phyloP scores from a whole-genome alignment of 1,140 invertebrate species.

The Pseudomyrmex pallidus region DNA sequence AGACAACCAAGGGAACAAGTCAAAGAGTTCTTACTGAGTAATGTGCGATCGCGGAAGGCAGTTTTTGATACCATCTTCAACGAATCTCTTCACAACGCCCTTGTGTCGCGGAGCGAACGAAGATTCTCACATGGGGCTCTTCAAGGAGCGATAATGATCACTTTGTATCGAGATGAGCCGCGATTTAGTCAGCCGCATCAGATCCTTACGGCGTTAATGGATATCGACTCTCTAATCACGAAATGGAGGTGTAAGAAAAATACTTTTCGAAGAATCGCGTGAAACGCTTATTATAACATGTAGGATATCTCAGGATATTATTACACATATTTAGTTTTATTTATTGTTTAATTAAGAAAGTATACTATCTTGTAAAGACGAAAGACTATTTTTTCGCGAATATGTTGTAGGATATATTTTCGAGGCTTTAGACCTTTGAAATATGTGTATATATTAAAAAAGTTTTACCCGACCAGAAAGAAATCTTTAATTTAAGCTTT shows the following conservation, averaged over 20 bases:
- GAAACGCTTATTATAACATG: too few species aligned
- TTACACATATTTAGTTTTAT: too few species aligned
- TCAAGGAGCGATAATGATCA: slow-evolving; percentile 99
- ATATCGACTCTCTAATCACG: slow-evolving; percentile 99
- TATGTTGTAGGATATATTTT: too few species aligned
- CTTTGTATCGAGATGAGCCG: slow-evolving; percentile 97
- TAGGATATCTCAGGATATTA: too few species aligned
- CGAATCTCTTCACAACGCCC: slow-evolving; percentile 91
- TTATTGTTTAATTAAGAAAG: too few species aligned
- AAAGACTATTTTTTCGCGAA: too few species aligned
- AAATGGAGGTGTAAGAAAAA: slow-evolving; percentile 98
- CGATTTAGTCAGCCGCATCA: slow-evolving; percentile 98
- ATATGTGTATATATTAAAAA: too few species aligned
- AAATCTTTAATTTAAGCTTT: too few species aligned
- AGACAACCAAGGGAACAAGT: slow-evolving; percentile 84
- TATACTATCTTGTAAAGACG: too few species aligned
- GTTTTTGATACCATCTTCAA: slow-evolving; percentile 97
- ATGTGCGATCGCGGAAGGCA: slow-evolving; percentile 91
- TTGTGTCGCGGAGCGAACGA: slow-evolving; percentile 93
- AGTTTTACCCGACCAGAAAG: too few species aligned
- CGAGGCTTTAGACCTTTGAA: too few species aligned
- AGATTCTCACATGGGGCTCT: slow-evolving; percentile 95
- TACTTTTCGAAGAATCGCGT: background rate
- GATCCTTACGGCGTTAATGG: slow-evolving; percentile 96
- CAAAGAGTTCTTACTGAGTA: slow-evolving; percentile 89